Base-by-base conservation (phyloP, 2,888 invertebrate genomes). In the Boloria euphrosyne region DNA sequence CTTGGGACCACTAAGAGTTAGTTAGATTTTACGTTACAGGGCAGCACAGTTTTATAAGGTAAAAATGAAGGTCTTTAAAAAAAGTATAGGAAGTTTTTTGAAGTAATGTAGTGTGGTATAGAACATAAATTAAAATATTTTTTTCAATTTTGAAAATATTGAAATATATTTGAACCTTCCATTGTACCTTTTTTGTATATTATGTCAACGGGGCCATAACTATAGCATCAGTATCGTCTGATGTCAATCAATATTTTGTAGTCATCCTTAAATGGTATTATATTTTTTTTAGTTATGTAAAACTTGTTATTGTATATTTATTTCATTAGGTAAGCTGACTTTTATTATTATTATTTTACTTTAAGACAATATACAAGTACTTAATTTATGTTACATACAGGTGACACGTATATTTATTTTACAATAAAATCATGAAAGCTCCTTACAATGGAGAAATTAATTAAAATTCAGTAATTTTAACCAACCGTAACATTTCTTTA, bases 281-380 rank as follows among this genome's bases (percentile, higher is more conserved):
- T 10, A 46, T 46, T 52, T 53, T 16, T 57, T 44, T 50, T 50
- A 57, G 46, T 22, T 46, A 16, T 57, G 46, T 57, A 22, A 46
- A 57, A 57, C 16, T 43, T 57, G 46, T 57, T 46, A 22, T n/a
- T n/a, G 18, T 57, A 57, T 57, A 27, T 57, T 57, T 57, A 57
- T 57, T 57, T 57, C n/a, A 57, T 22, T 57, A 57, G 57, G 46
- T 57, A 57, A 57, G 57, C 27, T 57, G 57, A 57, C 57, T 46
- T 18, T 22, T 57, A n/a, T 57, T n/a, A 46, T 17, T 44, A 27
- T 46, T 50, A 46, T 22, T 22, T 16, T 50, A 46, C n/a, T 22
- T 16, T 46, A 57, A 57, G 57, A 57, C 57, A 46, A 44, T 10
- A 55, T 46, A 10, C 57, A 57, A 22, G 57, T 57, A 57, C 57